Conservation (phyloP, 2,113 vertebrate genomes). For the Nanorana parkeri region DNA sequence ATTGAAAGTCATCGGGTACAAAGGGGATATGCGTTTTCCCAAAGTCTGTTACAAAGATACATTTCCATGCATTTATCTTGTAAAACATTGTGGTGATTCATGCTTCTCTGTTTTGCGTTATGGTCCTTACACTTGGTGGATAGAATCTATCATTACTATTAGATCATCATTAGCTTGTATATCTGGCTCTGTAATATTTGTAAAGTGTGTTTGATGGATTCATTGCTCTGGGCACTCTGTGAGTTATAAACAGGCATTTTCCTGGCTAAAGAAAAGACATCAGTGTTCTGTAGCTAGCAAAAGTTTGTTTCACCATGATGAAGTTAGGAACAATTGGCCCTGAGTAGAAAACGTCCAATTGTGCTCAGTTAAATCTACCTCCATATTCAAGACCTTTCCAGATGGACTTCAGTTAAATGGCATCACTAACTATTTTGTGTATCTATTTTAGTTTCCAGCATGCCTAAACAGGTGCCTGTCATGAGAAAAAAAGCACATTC, state of each 20-base stretch:
- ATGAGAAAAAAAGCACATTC: too few species aligned
- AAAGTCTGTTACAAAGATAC: too few species aligned
- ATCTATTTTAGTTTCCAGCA: too few species aligned
- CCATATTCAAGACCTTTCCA: too few species aligned
- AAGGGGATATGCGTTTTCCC: too few species aligned
- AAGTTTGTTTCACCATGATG: neutral
- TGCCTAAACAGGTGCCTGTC: too few species aligned
- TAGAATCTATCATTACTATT: neutral
- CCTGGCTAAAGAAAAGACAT: constrained; percentile 15
- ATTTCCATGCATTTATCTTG: too few species aligned
- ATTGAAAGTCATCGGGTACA: too few species aligned
- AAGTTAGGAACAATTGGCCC: neutral
- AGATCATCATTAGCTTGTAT: constrained; percentile 13
- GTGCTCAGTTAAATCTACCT: too few species aligned
- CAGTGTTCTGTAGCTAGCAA: neutral
- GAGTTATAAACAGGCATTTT: constrained; percentile 21
- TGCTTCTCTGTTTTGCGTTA: neutral
- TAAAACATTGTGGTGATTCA: neutral
- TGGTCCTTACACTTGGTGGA: neutral
- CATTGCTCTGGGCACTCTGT: constrained; percentile 16
- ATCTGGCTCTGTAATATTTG: neutral
- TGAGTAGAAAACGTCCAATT: neutral
- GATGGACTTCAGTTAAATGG: too few species aligned
- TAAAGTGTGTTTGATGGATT: constrained; percentile 13
- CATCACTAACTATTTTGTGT: too few species aligned